Base-by-base conservation (phyloP, 2,888 invertebrate genomes). In the Drosophila paranaensis region DNA sequence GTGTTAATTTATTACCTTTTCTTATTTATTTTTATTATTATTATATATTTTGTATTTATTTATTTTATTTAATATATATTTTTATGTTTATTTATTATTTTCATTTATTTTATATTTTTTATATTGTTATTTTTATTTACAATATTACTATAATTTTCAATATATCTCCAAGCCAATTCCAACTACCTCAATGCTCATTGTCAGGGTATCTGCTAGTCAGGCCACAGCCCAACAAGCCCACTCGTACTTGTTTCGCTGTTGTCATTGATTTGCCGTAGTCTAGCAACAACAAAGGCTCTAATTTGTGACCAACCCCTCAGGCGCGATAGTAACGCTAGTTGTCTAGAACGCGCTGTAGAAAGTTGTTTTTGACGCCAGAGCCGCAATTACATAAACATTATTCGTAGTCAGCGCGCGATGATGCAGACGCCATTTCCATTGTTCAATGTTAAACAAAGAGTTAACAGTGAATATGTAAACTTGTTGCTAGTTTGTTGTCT, bases 331-430 rank as follows among this genome's bases (percentile, higher is more conserved):
- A 51, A 43, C 27, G n/a, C 20, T 33, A 55, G 60, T 61, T 61
- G 55, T 25, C 33, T 50, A 69, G 73, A 73, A 66, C 46, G 20
- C 30, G 43, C 16, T n/a, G 40, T 73, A 60, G 76, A 76, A 76
- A 76, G 76, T 75, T 75, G 54, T 46, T 56, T 60, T 60, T 51
- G 66, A 54, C 42, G 53, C 54, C 76, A 67, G 61, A 67, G 65
- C 77, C 80, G 66, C 65, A 79, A 80, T 82, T 84, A 79, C 82
- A 82, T 84, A 84, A 82, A 82, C 79, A 84, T 81, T 84, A 79
- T 71, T 62, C 70, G 76, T n/a, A n/a, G n/a, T n/a, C n/a, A n/a
- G n/a, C n/a, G n/a, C n/a, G n/a, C n/a, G n/a, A n/a, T n/a, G 35
- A 35, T 60, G 60, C 40, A 14, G 33, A 20, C 35, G 40, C 39